A percentile compares a stretch with the other conserved stretches of the same genome.
Evolutionary conservation across 1,140 invertebrate genomes (phyloP).

Genomic region (Eufriesea mexicana): DNA sequence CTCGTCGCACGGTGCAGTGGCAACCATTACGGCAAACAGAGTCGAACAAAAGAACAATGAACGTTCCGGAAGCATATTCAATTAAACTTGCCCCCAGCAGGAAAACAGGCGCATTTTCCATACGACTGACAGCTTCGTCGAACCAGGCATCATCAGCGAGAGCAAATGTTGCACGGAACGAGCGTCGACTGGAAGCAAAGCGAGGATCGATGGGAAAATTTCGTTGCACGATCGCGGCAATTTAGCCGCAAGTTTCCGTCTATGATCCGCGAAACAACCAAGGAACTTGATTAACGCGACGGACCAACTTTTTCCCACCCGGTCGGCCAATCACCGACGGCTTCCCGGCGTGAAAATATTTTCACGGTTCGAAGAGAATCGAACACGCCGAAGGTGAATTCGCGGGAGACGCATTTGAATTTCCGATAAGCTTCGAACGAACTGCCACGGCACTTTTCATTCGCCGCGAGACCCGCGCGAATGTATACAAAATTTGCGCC

Average conservation of each 20-base stretch:
- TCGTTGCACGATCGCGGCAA: constrained; percentile 9
- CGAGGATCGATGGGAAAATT: constrained; percentile 29
- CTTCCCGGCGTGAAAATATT: constrained; percentile 6
- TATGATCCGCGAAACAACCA: constrained; percentile 1
- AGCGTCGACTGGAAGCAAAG: not conserved
- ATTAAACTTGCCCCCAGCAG: not conserved
- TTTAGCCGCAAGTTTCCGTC: not conserved
- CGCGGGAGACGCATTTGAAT: constrained; percentile 27
- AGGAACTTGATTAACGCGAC: constrained; percentile 17
- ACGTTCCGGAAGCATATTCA: not conserved
- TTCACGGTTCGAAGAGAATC: not conserved
- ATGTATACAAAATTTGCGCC: constrained; percentile 11
- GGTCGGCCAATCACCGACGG: not conserved
- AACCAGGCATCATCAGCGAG: constrained; percentile 9
- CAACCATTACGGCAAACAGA: not conserved
- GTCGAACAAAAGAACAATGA: not conserved
- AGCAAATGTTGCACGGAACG: constrained; percentile 29
- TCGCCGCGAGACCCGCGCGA: not conserved
- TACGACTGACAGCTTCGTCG: not conserved
- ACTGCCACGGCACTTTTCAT: not conserved
- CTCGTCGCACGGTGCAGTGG: not conserved
- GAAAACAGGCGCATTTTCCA: not conserved
- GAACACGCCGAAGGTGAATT: not conserved
- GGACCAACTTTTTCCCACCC: not conserved
- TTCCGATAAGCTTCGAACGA: constrained; percentile 26